A percentile compares a stretch with the other conserved stretches of the same genome.
Conservation (phyloP, 2,888 invertebrate genomes). For the Amphipoea lucens region DNA sequence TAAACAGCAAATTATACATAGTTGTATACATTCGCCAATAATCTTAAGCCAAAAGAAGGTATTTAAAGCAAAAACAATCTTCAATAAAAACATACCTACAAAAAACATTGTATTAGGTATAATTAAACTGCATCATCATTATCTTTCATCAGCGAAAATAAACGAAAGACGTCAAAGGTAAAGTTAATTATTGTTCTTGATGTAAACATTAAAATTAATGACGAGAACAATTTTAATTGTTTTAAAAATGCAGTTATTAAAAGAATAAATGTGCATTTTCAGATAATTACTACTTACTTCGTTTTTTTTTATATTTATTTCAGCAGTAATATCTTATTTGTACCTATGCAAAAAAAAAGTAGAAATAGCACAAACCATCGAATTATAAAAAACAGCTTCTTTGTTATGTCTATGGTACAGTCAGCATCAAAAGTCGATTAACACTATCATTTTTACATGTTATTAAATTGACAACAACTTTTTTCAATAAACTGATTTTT, state of each 20-base stretch:
- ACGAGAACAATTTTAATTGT: neutral
- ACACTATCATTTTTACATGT: no score
- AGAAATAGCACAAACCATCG: neutral
- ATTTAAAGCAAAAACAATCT: neutral
- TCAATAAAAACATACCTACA: conserved; percentile 5
- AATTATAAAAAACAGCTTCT: neutral
- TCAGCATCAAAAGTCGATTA: no score
- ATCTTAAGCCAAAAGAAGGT: neutral
- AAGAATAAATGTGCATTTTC: neutral
- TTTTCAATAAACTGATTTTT: no score
- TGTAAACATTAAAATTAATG: no score
- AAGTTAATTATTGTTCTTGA: neutral
- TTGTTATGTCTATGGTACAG: no score
- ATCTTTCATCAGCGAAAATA: conserved; percentile 2
- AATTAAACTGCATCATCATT: neutral
- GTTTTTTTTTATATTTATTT: neutral
- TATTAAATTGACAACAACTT: no score
- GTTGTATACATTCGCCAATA: neutral
- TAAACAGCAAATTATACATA: neutral
- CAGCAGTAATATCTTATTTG: neutral
- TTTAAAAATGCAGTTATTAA: neutral
- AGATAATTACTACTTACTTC: no score
- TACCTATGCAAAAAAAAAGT: no score
- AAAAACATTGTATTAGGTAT: neutral
- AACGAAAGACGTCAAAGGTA: conserved; percentile 10